A percentile compares a stretch with the other conserved stretches of the same genome.
These are phyloP conservation scores for Emydoidea blandingii DNA, from an alignment of 2,797 vertebrate genomes.

Conservation along the genomic window DNA sequence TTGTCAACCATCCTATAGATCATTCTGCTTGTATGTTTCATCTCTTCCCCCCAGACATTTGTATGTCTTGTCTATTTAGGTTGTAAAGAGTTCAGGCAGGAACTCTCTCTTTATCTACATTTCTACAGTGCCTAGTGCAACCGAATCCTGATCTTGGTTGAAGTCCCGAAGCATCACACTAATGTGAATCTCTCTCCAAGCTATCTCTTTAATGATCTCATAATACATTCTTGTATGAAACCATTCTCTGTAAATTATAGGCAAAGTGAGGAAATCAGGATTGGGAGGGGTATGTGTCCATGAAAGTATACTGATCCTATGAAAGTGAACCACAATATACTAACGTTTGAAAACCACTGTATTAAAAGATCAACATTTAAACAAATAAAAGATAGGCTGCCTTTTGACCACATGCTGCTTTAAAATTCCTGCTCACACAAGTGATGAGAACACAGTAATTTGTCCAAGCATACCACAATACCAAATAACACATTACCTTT, in stretches of 20 bases:
- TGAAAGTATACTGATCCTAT: not conserved
- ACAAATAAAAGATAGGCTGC: not conserved
- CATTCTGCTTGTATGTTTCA: not conserved
- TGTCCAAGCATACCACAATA: not conserved
- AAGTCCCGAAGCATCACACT: not conserved
- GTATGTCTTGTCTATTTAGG: not conserved
- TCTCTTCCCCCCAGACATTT: not conserved
- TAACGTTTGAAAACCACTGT: fast-evolving
- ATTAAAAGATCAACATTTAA: not conserved
- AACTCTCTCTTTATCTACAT: not conserved
- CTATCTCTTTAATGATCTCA: not conserved
- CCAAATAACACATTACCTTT: constrained; percentile 85
- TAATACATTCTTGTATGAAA: not conserved
- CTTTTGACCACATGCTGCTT: constrained; percentile 32
- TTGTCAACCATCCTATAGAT: not conserved
- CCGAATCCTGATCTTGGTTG: not conserved
- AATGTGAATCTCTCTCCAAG: not conserved
- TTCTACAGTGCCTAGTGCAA: not conserved
- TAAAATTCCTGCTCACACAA: constrained; percentile 33
- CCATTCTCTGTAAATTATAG: not conserved
- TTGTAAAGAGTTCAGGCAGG: not conserved
- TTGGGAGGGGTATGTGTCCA: not conserved
- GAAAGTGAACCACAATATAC: not conserved
- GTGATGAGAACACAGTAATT: not conserved
- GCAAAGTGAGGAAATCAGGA: not conserved